These are phyloP conservation scores for Erythrocercus mccallii DNA, from an alignment of 2,113 vertebrate genomes.

Conservation along the genomic window DNA sequence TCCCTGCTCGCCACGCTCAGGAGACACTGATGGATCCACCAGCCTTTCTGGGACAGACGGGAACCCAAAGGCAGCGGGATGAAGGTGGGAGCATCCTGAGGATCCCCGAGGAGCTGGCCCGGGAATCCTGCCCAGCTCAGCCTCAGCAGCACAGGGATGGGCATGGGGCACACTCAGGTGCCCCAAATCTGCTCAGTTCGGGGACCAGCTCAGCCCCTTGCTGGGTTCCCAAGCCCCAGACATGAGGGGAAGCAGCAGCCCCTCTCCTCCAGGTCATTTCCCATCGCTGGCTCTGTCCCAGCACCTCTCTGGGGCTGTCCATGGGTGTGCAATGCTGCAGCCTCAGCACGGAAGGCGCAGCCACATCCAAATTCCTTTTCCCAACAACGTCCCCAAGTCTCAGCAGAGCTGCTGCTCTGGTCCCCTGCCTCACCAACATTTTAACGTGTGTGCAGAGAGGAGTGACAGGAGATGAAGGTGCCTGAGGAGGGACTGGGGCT, in stretches of 20 bases:
- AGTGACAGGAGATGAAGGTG: not conserved
- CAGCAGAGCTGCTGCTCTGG: not conserved
- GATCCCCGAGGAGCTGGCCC: not conserved
- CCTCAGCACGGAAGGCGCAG: not conserved
- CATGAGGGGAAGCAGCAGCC: not conserved
- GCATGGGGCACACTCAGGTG: not conserved
- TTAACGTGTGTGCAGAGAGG: accelerated
- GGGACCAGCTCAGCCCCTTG: not conserved
- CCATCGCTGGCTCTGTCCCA: not conserved
- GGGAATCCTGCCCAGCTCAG: not conserved
- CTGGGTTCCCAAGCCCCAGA: not conserved
- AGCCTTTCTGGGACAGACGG: not conserved
- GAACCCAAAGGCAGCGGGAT: accelerated
- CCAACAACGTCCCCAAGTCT: not conserved
- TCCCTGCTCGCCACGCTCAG: not conserved
- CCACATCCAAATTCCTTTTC: not conserved
- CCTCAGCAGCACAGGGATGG: not conserved
- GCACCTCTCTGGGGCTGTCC: not conserved
- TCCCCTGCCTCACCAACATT: not conserved
- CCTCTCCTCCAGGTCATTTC: not conserved
- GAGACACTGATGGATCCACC: not conserved
- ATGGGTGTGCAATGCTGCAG: accelerated
- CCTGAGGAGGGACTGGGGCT: not conserved
- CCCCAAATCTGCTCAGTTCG: not conserved
- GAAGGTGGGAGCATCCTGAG: not conserved